Evolutionary conservation across 2,888 invertebrate genomes (phyloP).

Genomic region (Andrena minutula): DNA sequence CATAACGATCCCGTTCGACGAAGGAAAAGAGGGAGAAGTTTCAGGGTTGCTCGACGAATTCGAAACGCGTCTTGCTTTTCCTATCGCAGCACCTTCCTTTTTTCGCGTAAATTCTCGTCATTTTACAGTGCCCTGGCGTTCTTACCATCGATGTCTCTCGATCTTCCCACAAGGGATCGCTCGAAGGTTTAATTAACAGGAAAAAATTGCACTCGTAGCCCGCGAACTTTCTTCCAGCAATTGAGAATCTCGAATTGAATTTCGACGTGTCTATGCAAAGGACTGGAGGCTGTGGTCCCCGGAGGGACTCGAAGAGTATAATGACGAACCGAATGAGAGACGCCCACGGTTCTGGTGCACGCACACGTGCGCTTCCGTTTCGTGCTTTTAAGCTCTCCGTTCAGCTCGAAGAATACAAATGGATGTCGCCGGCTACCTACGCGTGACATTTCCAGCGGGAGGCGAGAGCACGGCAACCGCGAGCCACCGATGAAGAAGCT

Average conservation of each 20-base stretch:
- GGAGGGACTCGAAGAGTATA: neutral
- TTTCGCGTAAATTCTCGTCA: neutral
- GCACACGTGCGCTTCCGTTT: slow-evolving; percentile 35
- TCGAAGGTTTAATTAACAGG: too few relatives aligned
- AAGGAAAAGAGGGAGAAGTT: neutral
- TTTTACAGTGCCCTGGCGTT: neutral
- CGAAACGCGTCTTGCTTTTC: neutral
- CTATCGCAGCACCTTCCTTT: neutral
- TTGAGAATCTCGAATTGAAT: neutral
- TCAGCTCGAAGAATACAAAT: slow-evolving; percentile 60
- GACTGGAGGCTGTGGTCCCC: neutral
- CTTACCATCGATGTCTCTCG: neutral
- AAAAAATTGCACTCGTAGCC: too few relatives aligned
- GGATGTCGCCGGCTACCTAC: slow-evolving; percentile 43
- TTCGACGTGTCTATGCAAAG: neutral
- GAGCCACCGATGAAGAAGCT: neutral
- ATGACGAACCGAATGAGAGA: neutral
- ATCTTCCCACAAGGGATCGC: neutral
- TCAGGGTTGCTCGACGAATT: neutral
- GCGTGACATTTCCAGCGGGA: slow-evolving; percentile 54
- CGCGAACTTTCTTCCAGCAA: neutral
- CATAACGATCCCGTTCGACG: neutral
- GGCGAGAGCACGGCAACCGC: neutral
- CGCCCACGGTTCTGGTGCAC: slow-evolving; percentile 3
- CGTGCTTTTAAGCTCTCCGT: slow-evolving; percentile 46